phyloP scores from a whole-genome alignment of 1,140 invertebrate genomes.

The Aricia agestis region DNA sequence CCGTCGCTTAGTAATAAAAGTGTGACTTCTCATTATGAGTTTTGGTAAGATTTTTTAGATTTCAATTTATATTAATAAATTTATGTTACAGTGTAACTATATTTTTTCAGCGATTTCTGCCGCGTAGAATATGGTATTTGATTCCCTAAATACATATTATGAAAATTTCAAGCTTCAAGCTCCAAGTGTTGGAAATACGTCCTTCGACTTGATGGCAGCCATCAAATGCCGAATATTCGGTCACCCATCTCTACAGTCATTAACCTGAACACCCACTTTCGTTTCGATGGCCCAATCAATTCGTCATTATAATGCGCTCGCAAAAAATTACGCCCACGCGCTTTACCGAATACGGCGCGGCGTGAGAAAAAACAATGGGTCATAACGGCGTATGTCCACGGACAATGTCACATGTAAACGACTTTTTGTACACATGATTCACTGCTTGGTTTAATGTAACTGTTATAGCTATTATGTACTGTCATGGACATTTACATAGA shows the following conservation, averaged over 20 bases:
- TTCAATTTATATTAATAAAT: too few relatives aligned
- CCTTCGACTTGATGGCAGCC: too few relatives aligned
- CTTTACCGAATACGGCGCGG: conserved; percentile 47
- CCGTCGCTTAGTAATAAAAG: too few relatives aligned
- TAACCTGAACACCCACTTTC: conserved; percentile 55
- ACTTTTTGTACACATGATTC: neutral
- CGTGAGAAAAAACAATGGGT: conserved; percentile 51
- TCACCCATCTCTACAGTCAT: conserved; percentile 44
- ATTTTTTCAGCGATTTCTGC: too few relatives aligned
- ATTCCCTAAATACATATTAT: too few relatives aligned
- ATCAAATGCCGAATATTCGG: neutral
- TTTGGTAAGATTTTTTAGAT: too few relatives aligned
- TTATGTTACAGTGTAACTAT: too few relatives aligned
- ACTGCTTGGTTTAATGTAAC: neutral
- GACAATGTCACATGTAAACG: conserved; percentile 33
- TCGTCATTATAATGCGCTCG: conserved; percentile 53
- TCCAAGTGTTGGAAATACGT: too few relatives aligned
- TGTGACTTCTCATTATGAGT: too few relatives aligned
- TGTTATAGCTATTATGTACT: neutral
- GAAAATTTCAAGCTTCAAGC: too few relatives aligned
- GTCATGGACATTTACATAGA: neutral
- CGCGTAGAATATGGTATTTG: too few relatives aligned
- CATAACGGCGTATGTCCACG: conserved; percentile 58
- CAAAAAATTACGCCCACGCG: conserved; percentile 47
- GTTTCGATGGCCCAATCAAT: conserved; percentile 60